These are phyloP conservation scores for Tuta absoluta DNA, from an alignment of 2,888 invertebrate genomes.

Conservation along the genomic window DNA sequence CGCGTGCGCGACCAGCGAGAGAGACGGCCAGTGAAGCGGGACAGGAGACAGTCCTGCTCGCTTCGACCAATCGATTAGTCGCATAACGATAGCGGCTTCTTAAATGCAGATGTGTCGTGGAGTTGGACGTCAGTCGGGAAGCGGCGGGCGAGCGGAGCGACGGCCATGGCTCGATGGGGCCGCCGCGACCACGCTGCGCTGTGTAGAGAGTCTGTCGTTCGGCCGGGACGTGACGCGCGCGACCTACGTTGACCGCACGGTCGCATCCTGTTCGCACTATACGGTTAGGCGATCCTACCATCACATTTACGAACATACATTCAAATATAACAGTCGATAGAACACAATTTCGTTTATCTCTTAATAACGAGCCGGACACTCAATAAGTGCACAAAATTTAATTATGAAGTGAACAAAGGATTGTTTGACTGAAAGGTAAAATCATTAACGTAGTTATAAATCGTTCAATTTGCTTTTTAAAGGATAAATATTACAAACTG, in stretches of 20 bases:
- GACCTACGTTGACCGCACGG: slow-evolving; percentile 8
- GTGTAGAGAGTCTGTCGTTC: slow-evolving; percentile 54
- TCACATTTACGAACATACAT: background rate
- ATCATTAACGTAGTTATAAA: slow-evolving; percentile 31
- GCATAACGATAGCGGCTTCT: slow-evolving; percentile 82
- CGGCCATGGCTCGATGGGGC: slow-evolving; percentile 58
- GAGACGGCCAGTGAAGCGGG: slow-evolving; percentile 62
- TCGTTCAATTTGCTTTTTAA: background rate
- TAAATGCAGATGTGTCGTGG: slow-evolving; percentile 81
- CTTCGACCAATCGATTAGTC: slow-evolving; percentile 82
- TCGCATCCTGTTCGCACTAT: background rate
- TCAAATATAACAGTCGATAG: slow-evolving; percentile 9
- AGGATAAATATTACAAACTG: background rate
- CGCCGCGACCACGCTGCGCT: slow-evolving; percentile 47
- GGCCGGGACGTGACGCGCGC: slow-evolving; percentile 9
- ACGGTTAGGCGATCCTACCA: background rate
- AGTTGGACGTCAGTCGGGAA: slow-evolving; percentile 76
- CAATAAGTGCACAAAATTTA: slow-evolving; percentile 60
- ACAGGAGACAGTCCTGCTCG: slow-evolving; percentile 69
- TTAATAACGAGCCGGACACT: slow-evolving; percentile 34
- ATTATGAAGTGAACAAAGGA: slow-evolving; percentile 76
- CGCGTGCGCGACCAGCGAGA: slow-evolving; percentile 70
- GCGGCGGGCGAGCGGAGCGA: slow-evolving; percentile 64
- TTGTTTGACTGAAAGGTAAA: slow-evolving; percentile 66
- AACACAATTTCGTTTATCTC: slow-evolving; percentile 20